phyloP scores from a whole-genome alignment of 2,113 vertebrate species.

The Platysternon megacephalum region DNA sequence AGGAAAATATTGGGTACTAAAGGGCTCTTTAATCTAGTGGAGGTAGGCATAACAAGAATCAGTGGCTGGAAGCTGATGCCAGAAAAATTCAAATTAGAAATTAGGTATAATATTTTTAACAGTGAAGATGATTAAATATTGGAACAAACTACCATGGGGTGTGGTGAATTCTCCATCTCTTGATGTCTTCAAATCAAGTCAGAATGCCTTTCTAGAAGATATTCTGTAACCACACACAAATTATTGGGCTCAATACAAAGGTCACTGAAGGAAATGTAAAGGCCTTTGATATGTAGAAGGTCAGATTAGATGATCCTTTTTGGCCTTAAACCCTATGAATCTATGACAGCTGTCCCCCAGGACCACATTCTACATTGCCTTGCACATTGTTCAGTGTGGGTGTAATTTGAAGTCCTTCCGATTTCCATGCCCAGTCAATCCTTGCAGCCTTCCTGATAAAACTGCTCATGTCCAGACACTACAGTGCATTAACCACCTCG shows the following conservation, averaged over 20 bases:
- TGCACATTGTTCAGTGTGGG: not conserved
- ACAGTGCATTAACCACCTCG: not conserved
- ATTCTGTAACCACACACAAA: not conserved
- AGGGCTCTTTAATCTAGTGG: not conserved
- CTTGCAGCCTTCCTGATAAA: not conserved
- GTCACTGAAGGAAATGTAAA: not conserved
- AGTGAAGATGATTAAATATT: not conserved
- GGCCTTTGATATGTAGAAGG: not conserved
- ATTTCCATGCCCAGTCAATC: not conserved
- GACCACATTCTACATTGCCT: not conserved
- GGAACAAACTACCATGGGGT: not conserved
- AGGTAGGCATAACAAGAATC: not conserved
- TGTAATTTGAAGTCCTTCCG: not conserved
- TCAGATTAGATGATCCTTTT: not conserved
- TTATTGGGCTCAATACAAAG: not conserved
- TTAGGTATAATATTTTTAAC: not conserved
- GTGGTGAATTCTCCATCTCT: not conserved
- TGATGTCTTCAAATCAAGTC: not conserved
- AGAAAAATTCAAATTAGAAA: not conserved
- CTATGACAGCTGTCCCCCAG: not conserved
- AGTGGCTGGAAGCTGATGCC: slow-evolving; percentile 5
- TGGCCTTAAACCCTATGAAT: not conserved
- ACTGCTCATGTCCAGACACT: not conserved
- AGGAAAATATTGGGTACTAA: not conserved
- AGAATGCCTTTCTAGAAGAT: not conserved